Evolutionary conservation across 2,888 invertebrate genomes (phyloP), one percentile per base, ranked within the genome.

Genomic region (Dasypolia templi): DNA sequence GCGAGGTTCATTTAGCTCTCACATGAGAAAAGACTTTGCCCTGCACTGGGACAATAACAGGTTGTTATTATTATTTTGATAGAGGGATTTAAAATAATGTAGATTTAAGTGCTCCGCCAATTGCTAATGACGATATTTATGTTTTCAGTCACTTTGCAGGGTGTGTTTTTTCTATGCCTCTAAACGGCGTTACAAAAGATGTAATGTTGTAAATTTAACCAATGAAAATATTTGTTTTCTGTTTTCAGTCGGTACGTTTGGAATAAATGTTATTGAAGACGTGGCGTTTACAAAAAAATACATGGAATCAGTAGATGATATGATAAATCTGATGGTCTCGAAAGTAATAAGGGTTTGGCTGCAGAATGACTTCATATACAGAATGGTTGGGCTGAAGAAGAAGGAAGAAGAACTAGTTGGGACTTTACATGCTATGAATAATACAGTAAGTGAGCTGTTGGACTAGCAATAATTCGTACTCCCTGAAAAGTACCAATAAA

Each of bases 191-290:
- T n/a, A n/a, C n/a, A 35, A 35, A 35, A 35, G 4, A 35, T 35
- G 35, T 35, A 5, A 35, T 6, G 35, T 35, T 2, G n/a, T n/a
- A n/a, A n/a, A n/a, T n/a, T n/a, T n/a, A n/a, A n/a, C n/a, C n/a
- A n/a, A n/a, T n/a, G n/a, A n/a, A n/a, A n/a, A n/a, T n/a, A n/a
- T n/a, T 35, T 5, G 5, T 61, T 64, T 32, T 42, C 1, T 19
- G 17, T 4, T 75, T 65, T 61, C 39, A 75, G 77, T 76, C 5
- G 76, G 66, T 9, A 75, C 76, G 0, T 55, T 75, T 61, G 76
- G 75, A 0, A 75, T 75, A 63, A 56, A 51, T 7, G 26, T 55
- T n/a, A 42, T 67, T 35, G 35, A 76, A 11, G 56, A 76, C 35
- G 14, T 6, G 14, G 35, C 62, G 11, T 68, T 67, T 2, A 44